Base-by-base conservation (phyloP, 2,113 vertebrate species). In the Lophius piscatorius region DNA sequence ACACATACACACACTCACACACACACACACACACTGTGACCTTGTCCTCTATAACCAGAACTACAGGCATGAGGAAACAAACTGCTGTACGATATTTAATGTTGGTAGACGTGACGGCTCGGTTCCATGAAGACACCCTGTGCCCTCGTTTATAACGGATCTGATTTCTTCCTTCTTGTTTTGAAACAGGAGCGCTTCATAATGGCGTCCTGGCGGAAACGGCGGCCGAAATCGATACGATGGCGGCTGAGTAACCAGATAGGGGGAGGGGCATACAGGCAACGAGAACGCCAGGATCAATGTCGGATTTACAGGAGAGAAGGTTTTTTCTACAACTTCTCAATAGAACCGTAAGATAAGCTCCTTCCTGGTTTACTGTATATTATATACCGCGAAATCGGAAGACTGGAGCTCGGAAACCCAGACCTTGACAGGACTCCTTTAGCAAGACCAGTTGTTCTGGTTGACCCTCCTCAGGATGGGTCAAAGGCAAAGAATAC, bases 51-150 rank as follows among this genome's bases (percentile, higher is more conserved):
- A 5, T 28, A n/a, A n/a, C n/a, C n/a, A n/a, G n/a, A n/a, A 5
- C 26, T 81, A n/a, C n/a, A n/a, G n/a, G 18, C 74, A 75, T 20
- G 33, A 36, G 12, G 45, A 70, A 83, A 74, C 33, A 72, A 64
- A 78, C 70, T 70, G 71, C 65, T 74, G 21, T 78, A 67, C 61
- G 47, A 69, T 66, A 34, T 29, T 70, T 68, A 74, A 69, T 48
- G 52, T 63, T 4, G 8, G 0, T 0, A 56, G 38, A 12, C 21
- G 17, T 11, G 1, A n/a, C n/a, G 38, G 16, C 33, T 51, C 11
- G 20, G 49, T 14, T 41, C 2, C 1, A 56, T 49, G 9, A 54
- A 26, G n/a, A 21, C 39, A 29, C 9, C 0, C 21, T 5, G 28
- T 3, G 51, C 44, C 29, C 9, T 6, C 14, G 6, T 4, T n/a